Percentiles rank a stretch among this genome's conserved stretches.
Evolutionary conservation across 2,888 invertebrate genomes (phyloP).

Genomic region (Arctia plantaginis): DNA sequence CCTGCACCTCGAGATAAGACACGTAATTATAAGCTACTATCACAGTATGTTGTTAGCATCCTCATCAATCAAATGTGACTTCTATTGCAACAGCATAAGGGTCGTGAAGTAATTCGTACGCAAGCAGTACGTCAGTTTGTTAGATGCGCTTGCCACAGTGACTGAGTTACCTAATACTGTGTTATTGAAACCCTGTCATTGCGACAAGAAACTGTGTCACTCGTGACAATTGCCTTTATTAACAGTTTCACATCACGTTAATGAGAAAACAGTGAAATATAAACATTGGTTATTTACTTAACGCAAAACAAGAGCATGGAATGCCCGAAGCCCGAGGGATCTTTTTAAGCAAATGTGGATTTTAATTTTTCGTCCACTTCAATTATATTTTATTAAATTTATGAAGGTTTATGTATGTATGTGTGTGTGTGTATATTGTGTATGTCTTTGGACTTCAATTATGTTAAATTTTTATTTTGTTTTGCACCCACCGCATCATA

Average conservation of each 20-base stretch:
- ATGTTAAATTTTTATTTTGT: no score
- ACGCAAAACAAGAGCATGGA: not conserved
- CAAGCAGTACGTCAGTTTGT: slow-evolving; percentile 16
- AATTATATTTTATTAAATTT: no score
- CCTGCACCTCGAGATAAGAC: slow-evolving; percentile 33
- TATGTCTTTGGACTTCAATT: no score
- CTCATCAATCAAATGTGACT: slow-evolving; percentile 12
- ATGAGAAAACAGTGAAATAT: slow-evolving; percentile 24
- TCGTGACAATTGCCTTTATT: slow-evolving; percentile 43
- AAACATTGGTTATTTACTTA: slow-evolving; percentile 16
- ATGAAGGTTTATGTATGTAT: no score
- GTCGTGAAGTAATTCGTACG: not conserved
- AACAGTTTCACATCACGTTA: slow-evolving; percentile 30
- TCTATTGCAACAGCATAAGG: slow-evolving; percentile 27
- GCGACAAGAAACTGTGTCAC: slow-evolving; percentile 64
- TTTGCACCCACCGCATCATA: no score
- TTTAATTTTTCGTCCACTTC: no score
- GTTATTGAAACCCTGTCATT: slow-evolving; percentile 60
- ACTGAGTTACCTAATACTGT: slow-evolving; percentile 70
- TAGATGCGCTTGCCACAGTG: slow-evolving; percentile 61
- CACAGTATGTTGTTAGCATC: not conserved
- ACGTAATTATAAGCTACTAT: slow-evolving; percentile 30
- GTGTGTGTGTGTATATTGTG: no score
- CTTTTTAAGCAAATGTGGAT: no score
- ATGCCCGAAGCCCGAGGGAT: not conserved